Evolutionary conservation across 2,113 vertebrate genomes (phyloP).

Genomic region (Grus americana): DNA sequence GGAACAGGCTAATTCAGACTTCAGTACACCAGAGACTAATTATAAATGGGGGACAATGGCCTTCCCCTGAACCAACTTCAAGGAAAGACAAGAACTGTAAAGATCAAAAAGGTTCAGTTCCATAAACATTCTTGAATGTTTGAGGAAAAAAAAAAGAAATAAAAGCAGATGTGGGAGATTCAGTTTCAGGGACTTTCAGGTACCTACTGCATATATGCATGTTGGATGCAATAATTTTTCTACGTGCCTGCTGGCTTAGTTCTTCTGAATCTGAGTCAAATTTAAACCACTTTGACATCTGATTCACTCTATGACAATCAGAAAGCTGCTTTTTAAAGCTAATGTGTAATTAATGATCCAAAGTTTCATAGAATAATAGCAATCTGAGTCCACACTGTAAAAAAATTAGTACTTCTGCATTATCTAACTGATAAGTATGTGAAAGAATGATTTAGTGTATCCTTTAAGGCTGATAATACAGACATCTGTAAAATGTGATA

Average conservation of each 20-base stretch:
- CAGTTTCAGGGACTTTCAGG: background rate
- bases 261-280: background rate
- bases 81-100: background rate
- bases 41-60: background rate
- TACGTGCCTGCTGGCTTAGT: rapidly evolving
- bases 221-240: background rate
- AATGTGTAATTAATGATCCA: background rate
- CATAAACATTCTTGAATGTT: background rate
- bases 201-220: background rate
- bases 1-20: background rate
- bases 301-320: background rate
- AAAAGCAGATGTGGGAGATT: background rate
- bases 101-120: background rate
- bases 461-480: background rate
- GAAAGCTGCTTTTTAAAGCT: background rate
- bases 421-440: background rate
- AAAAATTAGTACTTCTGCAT: background rate
- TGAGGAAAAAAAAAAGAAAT: background rate
- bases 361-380: background rate
- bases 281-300: background rate
- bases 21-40: background rate
- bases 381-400: background rate
- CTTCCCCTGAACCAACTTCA: background rate
- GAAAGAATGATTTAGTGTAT: background rate
- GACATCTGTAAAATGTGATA: background rate